Base-by-base conservation (phyloP, 1,140 invertebrate genomes). In the Drosophila tani region DNA sequence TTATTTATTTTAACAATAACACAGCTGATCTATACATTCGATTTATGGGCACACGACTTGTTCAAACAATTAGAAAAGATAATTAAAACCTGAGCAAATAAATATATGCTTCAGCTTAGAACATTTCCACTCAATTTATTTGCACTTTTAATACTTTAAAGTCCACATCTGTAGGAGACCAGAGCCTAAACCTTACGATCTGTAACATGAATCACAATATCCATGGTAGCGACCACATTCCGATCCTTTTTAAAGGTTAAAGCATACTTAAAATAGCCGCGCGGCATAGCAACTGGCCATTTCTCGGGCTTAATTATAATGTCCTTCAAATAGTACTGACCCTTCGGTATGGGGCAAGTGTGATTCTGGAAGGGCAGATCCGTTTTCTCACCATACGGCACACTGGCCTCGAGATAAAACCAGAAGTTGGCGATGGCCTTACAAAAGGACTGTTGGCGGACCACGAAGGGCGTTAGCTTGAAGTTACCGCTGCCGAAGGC, bases 1-100 rank as follows among this genome's bases (percentile, higher is more conserved):
- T n/a, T 3, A 5, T 24, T 41, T 50, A 24, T 21, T 53, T 35
- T 17, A 11, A 17, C 27, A 50, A 24, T n/a, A 35, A 51, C 38
- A 15, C 11, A 62, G 15, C 5, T 12, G 3, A 3, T 41, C 11
- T 58, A n/a, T 58, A 17, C 17, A 35, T 45, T 58, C 21, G n/a
- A 51, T 62, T 27, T 35, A 62, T 19, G 27, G n/a, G 55, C 14
- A 43, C n/a, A 60, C 38, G 56, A 65, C n/a, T 43, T 43, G 24
- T 59, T 32, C 6, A 59, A 65, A 65, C 21, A 59, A 14, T 32
- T 65, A 1, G 4, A 9, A 27, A 5, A 32, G 6, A 27, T 17
- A 2, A 43, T 40, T 24, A 43, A 43, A 65, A 43, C 58, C 51
- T 51, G 58, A 32, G 17, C 29, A 51, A 62, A 21, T 35, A 53